Base-by-base conservation (phyloP, 2,888 invertebrate species). In the Tenthredo amoena region DNA sequence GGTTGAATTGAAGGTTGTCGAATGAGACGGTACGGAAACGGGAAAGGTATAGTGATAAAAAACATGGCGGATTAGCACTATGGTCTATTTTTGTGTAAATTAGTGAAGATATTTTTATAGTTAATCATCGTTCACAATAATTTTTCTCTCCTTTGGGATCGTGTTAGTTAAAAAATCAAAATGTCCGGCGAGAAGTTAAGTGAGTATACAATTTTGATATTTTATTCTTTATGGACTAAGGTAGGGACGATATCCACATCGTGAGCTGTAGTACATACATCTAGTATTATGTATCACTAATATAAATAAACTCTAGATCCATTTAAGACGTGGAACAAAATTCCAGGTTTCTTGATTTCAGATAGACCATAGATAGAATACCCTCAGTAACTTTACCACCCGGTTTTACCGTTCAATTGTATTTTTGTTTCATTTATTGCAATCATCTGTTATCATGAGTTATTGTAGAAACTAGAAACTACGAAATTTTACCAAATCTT, bases 221-320 rank as follows among this genome's bases (percentile, higher is more conserved):
- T 37, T 15, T 37, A 37, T 74, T 74, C 43, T 74, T 43, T 43
- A 68, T 68, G 15, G 68, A 26, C 68, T 26, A 15, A 68, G 18
- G 15, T 65, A 65, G 31, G 68, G 21, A 34, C 31, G 68, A 26
- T 68, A 6, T 68, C 31, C 68, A 68, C 55, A n/a, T 55, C n/a
- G 6, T 31, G 10, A 40, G 37, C 74, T 74, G n/a, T 37, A 72
- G 31, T 84, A 15, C 84, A 72, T 72, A 50, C 43, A 84, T 37
- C n/a, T 31, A 50, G 58, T 58, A 43, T 43, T 68, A 12, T 79
- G 85, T 65, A 82, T 85, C 85, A 85, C 31, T 81, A 85, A 26
- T 82, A 82, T 85, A 85, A 85, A 85, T 85, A 82, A 85, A 79
- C 81, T 85, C 62, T 18, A 21, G 26, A 82, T 82, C 43, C 43